Evolutionary conservation across 2,888 invertebrate species (phyloP).

Genomic region (Leptinotarsa tumamoca): DNA sequence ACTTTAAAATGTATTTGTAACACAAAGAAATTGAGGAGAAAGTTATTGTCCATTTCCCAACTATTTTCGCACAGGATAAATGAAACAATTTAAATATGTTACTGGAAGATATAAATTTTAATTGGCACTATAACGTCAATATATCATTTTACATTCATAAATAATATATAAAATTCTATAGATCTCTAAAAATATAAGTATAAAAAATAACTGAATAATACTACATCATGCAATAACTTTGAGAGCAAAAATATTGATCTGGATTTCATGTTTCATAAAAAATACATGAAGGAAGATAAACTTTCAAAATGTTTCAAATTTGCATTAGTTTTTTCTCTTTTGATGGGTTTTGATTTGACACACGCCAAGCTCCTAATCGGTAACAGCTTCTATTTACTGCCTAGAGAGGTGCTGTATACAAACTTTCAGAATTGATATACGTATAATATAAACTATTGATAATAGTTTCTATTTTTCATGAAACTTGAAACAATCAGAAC

Average conservation of each 20-base stretch:
- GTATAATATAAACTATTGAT: too few species aligned
- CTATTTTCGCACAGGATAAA: not conserved
- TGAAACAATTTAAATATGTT: conserved; percentile 14
- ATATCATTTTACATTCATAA: conserved; percentile 41
- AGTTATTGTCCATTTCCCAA: too few species aligned
- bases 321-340: too few species aligned
- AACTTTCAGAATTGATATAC: too few species aligned
- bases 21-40: too few species aligned
- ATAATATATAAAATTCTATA: conserved; percentile 42
- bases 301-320: too few species aligned
- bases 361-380: too few species aligned
- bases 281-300: not conserved
- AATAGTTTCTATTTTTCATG: not conserved
- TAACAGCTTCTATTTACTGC: too few species aligned
- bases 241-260: not conserved
- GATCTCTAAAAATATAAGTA: conserved; percentile 31
- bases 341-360: too few species aligned
- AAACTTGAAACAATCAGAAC: not conserved
- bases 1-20: too few species aligned
- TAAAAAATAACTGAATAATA: conserved; percentile 24
- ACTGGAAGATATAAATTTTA: conserved; percentile 39
- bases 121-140: conserved; percentile 42
- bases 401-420: too few species aligned
- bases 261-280: not conserved
- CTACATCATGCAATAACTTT: not conserved